Base-by-base conservation (phyloP, 2,797 vertebrate genomes). In the Fundulus diaphanus region DNA sequence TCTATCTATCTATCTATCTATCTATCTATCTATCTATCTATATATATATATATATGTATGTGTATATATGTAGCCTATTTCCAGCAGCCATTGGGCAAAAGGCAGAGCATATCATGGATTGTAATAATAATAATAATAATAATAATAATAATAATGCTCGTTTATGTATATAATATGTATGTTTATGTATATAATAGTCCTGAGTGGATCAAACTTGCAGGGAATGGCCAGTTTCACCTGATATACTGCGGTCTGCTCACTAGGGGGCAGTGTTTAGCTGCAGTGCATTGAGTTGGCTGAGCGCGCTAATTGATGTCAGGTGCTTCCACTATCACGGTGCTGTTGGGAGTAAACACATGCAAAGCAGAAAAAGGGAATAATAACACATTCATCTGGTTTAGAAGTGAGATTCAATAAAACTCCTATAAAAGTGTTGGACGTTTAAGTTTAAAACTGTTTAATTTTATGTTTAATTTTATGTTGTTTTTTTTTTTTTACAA, bases 261-360 rank as follows among this genome's bases (percentile, higher is more conserved):
- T 91, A 94, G 94, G 95, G 95, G 95, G 94, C 94, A 95, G 94
- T 95, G 92, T 95, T 95, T 94, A 90, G 88, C 94, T 92, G 90
- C 87, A 88, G 22, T 89, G 86, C 85, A 48, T 76, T 82, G 82
- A 66, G 59, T 57, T 27, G 73, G 54, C 74, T 11, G 76, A 72
- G 80, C 9, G 51, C 82, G 49, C 84, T 89, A 85, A 93, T 91
- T 90, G 88, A 77, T 83, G 91, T 85, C 87, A 86, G 89, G 79
- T 31, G 79, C 78, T 72, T 77, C 56, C 67, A 61, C 46, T 74
- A 70, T 8, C 63, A 44, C 44, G 66, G 49, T 70, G 48, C 27
- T 61, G 52, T 29, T 63, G 20, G 71, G 61, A 35, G 56, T 70
- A 80, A 59, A 81, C 29, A 75, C 81, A 74, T 79, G 37, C 76